phyloP scores from a whole-genome alignment of 2,888 invertebrate species.

The Synanthedon formicaeformis region DNA sequence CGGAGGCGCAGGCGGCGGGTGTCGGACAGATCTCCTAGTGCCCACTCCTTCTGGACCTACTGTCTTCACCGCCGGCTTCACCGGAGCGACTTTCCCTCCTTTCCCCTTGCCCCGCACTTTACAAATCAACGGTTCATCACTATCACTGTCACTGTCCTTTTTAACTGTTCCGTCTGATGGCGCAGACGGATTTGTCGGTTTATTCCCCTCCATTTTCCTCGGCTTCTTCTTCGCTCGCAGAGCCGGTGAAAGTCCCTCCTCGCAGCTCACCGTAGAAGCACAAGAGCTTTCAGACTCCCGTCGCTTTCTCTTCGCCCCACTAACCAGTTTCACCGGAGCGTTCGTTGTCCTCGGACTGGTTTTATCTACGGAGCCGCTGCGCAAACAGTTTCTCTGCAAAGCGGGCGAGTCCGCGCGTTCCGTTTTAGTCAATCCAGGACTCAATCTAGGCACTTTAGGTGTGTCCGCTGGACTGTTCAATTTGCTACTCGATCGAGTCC shows the following conservation, averaged over 20 bases:
- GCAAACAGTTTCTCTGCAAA: conserved; percentile 32
- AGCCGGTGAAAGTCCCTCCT: conserved; percentile 53
- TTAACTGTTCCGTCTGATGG: conserved; percentile 54
- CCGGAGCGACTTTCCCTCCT: conserved; percentile 13
- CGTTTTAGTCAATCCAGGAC: conserved; percentile 40
- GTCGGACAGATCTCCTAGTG: conserved; percentile 68
- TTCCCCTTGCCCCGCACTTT: conserved; percentile 70
- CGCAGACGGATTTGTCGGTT: conserved; percentile 64
- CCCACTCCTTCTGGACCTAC: conserved; percentile 54
- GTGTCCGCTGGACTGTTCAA: conserved; percentile 75
- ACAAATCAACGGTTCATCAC: conserved; percentile 83
- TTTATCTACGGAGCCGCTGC: conserved; percentile 48
- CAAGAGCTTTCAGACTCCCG: conserved; percentile 83
- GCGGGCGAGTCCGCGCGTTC: conserved; percentile 52
- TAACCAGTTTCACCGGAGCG: conserved; percentile 19
- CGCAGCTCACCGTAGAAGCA: conserved; percentile 74
- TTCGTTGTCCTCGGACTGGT: conserved; percentile 32
- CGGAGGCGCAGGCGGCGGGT: conserved; percentile 30
- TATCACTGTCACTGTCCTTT: conserved; percentile 81
- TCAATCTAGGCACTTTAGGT: conserved; percentile 52
- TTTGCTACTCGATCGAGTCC: conserved; percentile 77
- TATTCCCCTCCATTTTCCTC: conserved; percentile 36
- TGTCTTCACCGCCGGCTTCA: conserved; percentile 14
- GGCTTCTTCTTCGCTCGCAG: conserved; percentile 51
- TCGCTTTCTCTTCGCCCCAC: conserved; percentile 76